phyloP scores from a whole-genome alignment of 2,113 vertebrate species.

The Lepidothrix coronata region DNA sequence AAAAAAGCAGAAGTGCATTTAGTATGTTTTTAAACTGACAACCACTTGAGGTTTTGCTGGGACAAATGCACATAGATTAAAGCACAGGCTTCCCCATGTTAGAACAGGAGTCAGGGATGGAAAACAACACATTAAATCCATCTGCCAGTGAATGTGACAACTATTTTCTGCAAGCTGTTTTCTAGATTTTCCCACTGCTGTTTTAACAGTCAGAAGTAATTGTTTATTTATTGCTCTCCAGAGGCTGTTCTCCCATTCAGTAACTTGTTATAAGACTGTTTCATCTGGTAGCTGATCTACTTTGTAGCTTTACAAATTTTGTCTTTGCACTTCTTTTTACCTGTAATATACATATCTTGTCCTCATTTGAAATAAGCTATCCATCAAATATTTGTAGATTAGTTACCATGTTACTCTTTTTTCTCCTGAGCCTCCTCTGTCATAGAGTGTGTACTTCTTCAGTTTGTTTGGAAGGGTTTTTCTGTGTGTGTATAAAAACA shows the following conservation, averaged over 20 bases:
- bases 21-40: not conserved
- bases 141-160: not conserved
- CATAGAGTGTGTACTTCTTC: not conserved
- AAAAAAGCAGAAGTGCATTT: not conserved
- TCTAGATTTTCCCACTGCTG: not conserved
- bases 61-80: rapidly evolving
- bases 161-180: not conserved
- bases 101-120: not conserved
- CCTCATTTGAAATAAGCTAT: not conserved
- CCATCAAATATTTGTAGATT: not conserved
- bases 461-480: not conserved
- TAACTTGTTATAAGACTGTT: not conserved
- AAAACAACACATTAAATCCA: not conserved
- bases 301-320: not conserved
- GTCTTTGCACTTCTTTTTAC: not conserved
- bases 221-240: not conserved
- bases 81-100: not conserved
- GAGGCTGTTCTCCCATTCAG: not conserved
- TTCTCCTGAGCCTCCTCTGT: not conserved
- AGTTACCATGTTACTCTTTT: not conserved
- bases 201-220: not conserved
- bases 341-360: not conserved
- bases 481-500: not conserved
- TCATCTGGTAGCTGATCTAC: not conserved
- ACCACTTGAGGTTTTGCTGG: not conserved